Conservation (phyloP, 1,140 invertebrate genomes). For the Oedothorax gibbosus region DNA sequence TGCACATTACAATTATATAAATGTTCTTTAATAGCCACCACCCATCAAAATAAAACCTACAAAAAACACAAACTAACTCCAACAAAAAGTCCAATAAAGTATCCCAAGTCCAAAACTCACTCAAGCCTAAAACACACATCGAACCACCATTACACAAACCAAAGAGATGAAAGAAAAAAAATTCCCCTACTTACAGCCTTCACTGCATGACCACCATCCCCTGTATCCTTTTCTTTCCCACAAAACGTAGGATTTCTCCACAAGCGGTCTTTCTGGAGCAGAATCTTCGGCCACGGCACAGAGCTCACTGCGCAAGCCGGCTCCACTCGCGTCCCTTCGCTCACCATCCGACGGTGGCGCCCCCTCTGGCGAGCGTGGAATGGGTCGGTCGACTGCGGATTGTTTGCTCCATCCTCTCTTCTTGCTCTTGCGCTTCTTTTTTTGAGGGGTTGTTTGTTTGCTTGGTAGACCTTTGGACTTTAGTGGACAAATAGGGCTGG, state of each 20-base stretch:
- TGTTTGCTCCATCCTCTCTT: constrained; percentile 8
- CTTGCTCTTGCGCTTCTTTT: constrained; percentile 16
- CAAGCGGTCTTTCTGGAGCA: constrained; percentile 42
- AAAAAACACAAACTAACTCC: too few relatives aligned
- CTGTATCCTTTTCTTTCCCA: neutral
- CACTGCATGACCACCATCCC: neutral
- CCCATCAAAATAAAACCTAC: too few relatives aligned
- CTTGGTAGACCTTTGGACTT: neutral
- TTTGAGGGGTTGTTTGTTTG: constrained; percentile 27
- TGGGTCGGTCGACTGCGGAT: neutral
- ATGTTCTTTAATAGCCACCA: too few relatives aligned
- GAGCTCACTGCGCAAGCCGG: constrained; percentile 51
- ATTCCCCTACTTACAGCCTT: neutral
- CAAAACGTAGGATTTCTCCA: neutral
- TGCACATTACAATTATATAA: too few relatives aligned
- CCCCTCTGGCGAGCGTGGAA: constrained; percentile 18
- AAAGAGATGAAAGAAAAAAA: neutral
- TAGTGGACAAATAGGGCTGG: too few relatives aligned
- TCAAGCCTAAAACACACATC: constrained; percentile 26
- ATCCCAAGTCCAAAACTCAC: neutral
- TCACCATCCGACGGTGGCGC: constrained; percentile 25
- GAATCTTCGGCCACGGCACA: constrained; percentile 32
- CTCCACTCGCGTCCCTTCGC: neutral
- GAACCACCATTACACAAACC: neutral
- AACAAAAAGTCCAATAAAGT: neutral